These are phyloP conservation scores for Saccopteryx leptura DNA, from an alignment of 2,113 vertebrate genomes.

Conservation along the genomic window DNA sequence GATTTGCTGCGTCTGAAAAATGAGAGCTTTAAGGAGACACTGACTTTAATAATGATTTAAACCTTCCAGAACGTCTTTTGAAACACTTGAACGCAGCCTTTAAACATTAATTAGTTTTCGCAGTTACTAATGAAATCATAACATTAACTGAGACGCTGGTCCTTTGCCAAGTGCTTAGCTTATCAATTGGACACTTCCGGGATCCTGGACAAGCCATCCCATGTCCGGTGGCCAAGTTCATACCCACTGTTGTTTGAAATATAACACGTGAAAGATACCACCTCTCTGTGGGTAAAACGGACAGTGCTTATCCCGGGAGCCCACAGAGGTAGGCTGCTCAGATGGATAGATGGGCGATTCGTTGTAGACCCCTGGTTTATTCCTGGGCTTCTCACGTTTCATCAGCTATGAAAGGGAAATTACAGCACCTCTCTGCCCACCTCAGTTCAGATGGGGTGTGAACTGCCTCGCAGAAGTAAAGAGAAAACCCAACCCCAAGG, in stretches of 20 bases:
- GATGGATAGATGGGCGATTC: too few relatives aligned
- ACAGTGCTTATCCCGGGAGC: background rate
- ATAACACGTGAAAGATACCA: background rate
- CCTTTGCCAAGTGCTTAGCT: background rate
- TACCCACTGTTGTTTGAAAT: background rate
- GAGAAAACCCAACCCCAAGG: background rate
- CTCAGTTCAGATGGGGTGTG: background rate
- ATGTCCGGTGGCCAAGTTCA: fast-evolving
- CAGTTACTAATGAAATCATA: background rate
- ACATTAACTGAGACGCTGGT: too few relatives aligned
- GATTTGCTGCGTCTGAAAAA: background rate
- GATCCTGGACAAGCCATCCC: background rate
- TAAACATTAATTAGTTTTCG: background rate
- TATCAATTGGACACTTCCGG: background rate
- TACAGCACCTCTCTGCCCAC: background rate
- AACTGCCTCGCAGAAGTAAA: background rate
- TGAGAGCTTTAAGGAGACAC: background rate
- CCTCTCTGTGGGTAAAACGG: background rate
- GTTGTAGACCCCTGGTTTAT: background rate
- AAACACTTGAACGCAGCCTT: background rate
- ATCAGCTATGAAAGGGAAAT: background rate
- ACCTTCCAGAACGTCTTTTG: background rate
- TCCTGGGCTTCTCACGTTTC: background rate
- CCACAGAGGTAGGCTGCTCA: background rate
- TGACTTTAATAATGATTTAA: background rate